Percentiles rank a stretch among this genome's conserved stretches.
Conservation (phyloP, 2,888 invertebrate species). For the Chrysina gloriosa region DNA sequence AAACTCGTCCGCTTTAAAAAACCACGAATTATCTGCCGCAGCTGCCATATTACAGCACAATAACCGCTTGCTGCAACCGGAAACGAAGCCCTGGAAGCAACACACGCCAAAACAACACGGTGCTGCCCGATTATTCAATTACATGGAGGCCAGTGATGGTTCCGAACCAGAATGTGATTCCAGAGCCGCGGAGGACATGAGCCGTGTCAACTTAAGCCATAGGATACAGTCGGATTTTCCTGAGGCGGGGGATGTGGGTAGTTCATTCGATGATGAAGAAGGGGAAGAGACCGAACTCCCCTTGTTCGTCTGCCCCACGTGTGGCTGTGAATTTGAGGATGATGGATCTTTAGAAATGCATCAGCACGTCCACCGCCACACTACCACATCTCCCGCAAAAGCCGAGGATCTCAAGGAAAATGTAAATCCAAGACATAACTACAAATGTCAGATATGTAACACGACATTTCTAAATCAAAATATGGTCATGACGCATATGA, state of each 20-base stretch:
- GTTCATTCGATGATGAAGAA: conserved; percentile 59
- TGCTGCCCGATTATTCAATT: conserved; percentile 77
- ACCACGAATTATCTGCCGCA: conserved; percentile 53
- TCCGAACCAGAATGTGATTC: conserved; percentile 71
- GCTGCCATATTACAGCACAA: conserved; percentile 61
- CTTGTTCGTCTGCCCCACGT: conserved; percentile 67
- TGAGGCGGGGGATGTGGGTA: conserved; percentile 72
- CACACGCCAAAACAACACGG: conserved; percentile 68
- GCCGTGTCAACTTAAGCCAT: conserved; percentile 59
- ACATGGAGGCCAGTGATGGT: conserved; percentile 80
- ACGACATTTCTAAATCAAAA: conserved; percentile 64
- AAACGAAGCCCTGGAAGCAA: conserved; percentile 58
- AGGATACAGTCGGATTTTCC: conserved; percentile 70
- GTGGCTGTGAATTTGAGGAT: conserved; percentile 69
- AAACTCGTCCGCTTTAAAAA: conserved; percentile 39
- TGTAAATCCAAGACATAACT: conserved; percentile 62
- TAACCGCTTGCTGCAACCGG: conserved; percentile 60
- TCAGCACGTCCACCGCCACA: conserved; percentile 64
- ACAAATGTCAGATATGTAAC: conserved; percentile 66
- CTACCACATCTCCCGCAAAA: conserved; percentile 67
- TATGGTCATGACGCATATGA: conserved; percentile 67
- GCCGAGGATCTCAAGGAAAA: conserved; percentile 63
- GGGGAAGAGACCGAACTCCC: conserved; percentile 65
- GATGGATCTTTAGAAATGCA: conserved; percentile 67
- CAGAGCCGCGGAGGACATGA: conserved; percentile 62